Evolutionary conservation across 2,797 vertebrate species (phyloP).

Genomic region (Anguilla anguilla): DNA sequence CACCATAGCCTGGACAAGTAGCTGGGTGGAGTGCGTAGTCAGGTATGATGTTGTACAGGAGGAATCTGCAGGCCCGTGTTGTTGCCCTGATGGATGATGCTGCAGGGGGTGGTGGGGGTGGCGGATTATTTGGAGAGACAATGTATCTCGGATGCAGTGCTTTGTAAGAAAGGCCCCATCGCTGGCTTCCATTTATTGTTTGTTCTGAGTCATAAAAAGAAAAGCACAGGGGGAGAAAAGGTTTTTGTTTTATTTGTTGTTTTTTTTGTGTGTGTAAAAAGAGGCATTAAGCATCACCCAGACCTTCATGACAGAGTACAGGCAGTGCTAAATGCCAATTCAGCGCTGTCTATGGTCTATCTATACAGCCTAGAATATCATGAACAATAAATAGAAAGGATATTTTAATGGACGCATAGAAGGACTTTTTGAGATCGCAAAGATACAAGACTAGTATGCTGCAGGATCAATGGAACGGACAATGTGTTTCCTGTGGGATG

Average conservation of each 20-base stretch:
- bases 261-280: conserved; percentile 34
- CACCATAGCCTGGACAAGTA: no score
- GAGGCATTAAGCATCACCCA: not conserved
- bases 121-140: not conserved
- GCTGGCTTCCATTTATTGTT: not conserved
- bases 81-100: no score
- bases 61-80: no score
- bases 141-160: conserved; percentile 14
- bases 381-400: no score
- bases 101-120: not conserved
- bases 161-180: conserved; percentile 14
- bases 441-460: no score
- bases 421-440: no score
- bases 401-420: no score
- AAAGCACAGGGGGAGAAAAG: not conserved
- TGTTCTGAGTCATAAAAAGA: not conserved
- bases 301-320: not conserved
- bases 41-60: no score
- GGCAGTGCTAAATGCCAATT: not conserved
- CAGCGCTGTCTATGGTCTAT: not conserved
- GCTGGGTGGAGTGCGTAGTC: no score
- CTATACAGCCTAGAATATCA: no score
- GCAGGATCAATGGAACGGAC: no score
- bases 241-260: conserved; percentile 34
- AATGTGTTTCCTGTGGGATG: no score